phyloP scores from a whole-genome alignment of 2,113 vertebrate species.

The Seriola quinqueradiata region DNA sequence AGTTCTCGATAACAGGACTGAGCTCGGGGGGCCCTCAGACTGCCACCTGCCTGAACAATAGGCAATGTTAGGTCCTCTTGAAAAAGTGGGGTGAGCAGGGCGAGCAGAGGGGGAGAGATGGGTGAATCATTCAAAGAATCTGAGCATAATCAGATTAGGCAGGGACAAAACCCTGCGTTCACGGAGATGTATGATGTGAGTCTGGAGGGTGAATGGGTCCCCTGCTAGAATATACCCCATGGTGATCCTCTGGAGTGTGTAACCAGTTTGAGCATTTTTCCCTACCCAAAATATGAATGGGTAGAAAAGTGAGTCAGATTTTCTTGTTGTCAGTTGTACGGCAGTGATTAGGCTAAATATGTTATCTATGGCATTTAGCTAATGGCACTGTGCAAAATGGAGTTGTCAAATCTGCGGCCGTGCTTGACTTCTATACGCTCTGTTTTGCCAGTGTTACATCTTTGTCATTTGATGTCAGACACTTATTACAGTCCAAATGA shows the following conservation, averaged over 20 bases:
- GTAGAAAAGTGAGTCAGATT: conserved; percentile 13
- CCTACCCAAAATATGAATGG: conserved; percentile 21
- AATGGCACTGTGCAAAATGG: conserved; percentile 31
- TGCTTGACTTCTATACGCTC: conserved; percentile 21
- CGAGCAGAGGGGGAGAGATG: conserved; percentile 27
- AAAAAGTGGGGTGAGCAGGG: conserved; percentile 46
- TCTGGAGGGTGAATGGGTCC: conserved; percentile 27
- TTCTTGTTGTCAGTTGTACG: not conserved
- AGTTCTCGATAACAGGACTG: conserved; percentile 16
- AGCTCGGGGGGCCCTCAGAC: conserved; percentile 33
- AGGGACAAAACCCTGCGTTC: conserved; percentile 46
- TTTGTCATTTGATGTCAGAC: conserved; percentile 33
- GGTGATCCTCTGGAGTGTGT: conserved; percentile 22
- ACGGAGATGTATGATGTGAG: conserved; percentile 32
- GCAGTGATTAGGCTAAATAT: conserved; percentile 11
- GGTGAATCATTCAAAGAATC: conserved; percentile 41
- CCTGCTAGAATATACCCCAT: conserved; percentile 19
- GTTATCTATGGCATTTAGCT: conserved; percentile 27
- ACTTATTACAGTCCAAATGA: conserved; percentile 49
- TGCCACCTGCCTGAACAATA: conserved; percentile 74
- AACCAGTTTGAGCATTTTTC: conserved; percentile 15
- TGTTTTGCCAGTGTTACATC: conserved; percentile 28
- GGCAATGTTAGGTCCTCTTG: conserved; percentile 36
- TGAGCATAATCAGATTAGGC: conserved; percentile 70
- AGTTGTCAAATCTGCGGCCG: conserved; percentile 23